Evolutionary conservation across 2,797 vertebrate species (phyloP), one percentile per base, ranked within the genome.

Genomic region (Rousettus madagascariensis): DNA sequence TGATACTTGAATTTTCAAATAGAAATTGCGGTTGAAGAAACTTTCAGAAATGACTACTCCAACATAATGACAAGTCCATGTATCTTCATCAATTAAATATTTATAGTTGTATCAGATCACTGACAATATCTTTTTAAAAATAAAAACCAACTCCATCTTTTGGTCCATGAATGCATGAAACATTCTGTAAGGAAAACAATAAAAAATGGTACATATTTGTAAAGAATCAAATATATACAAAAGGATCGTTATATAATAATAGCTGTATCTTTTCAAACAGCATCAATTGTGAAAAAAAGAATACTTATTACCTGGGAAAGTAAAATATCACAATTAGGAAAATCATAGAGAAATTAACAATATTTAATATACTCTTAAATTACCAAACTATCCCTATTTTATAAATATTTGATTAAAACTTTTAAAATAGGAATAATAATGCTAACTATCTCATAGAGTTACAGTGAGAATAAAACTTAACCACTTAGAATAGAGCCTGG

Each of bases 101-200:
- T 46, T 80, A 78, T 8, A 95, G 69, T 51, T 8, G 28, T 82
- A 94, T 91, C 87, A 96, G 49, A 96, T 78, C 46, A 91, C 12
- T 87, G 63, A 82, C 33, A 92, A 4, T 69, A 83, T 78, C 65
- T 94, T 95, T 80, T 86, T 66, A 84, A 95, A 91, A 87, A 91
- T 33, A 87, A 95, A 97, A 95, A 90, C 12, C 46, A 95, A 92
- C n/a, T 92, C 71, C 91, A 96, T 95, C 61, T 71, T 96, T 96
- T 84, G 65, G 75, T 96, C 72, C 94, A 93, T 15, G 92, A 95
- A 90, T 79, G 24, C 63, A 96, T 61, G 53, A 95, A 92, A 96
- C 38, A 91, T 68, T 92, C 96, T 98, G 90, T 53, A 96, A 72
- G 4, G 20, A 93, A 97, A 96, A 92, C 49, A 97, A 90, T 33